Evolutionary conservation across 2,797 vertebrate species (phyloP).

Genomic region (Sarcoramphus papa): DNA sequence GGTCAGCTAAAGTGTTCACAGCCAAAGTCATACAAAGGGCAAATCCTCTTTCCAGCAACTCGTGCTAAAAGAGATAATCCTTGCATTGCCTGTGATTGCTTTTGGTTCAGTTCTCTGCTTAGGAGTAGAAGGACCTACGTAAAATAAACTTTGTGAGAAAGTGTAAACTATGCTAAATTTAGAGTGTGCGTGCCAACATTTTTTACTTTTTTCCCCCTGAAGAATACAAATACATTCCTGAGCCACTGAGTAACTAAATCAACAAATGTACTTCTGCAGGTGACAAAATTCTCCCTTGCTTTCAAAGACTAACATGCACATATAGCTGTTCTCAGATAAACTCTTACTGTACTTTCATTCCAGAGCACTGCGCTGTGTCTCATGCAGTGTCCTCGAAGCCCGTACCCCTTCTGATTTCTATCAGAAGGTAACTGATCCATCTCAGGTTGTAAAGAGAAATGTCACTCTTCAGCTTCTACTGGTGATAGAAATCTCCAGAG

Average conservation of each 20-base stretch:
- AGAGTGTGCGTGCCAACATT: not conserved
- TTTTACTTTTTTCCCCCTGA: not conserved
- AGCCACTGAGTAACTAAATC: not conserved
- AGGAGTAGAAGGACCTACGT: not conserved
- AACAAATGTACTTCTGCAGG: not conserved
- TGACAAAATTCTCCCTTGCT: not conserved
- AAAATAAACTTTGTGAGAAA: not conserved
- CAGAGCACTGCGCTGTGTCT: not conserved
- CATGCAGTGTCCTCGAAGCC: not conserved
- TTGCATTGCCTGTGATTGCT: not conserved
- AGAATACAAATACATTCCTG: not conserved
- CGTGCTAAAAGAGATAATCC: not conserved
- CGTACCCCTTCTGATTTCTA: not conserved
- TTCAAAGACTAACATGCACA: not conserved
- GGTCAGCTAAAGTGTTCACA: not conserved
- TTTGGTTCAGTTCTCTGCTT: not conserved
- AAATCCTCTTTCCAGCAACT: not conserved
- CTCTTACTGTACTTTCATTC: not conserved
- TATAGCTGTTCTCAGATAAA: not conserved
- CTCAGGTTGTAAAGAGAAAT: not conserved
- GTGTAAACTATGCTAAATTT: not conserved
- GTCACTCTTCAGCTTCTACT: not conserved
- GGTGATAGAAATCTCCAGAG: not conserved
- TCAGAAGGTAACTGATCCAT: not conserved
- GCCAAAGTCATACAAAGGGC: not conserved